Percentiles rank a stretch among this genome's conserved stretches.
Conservation (phyloP, 2,888 invertebrate genomes). For the Tetragonisca angustula region DNA sequence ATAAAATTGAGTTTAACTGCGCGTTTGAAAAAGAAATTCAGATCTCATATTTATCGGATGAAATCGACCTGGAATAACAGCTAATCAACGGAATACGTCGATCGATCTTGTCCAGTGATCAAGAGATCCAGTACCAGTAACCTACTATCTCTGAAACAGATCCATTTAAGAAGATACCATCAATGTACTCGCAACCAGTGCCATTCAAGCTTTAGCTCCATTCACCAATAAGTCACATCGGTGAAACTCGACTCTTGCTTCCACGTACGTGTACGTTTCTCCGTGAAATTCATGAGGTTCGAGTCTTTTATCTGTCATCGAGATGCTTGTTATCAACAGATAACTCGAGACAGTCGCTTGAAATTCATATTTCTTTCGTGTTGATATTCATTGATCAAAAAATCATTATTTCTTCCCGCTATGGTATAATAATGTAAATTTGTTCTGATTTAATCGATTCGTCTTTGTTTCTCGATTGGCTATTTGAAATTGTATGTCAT, state of each 20-base stretch:
- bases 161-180: conserved; percentile 11
- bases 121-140: neutral
- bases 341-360: neutral
- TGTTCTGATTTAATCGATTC: neutral
- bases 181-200: neutral
- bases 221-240: conserved; percentile 6
- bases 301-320: neutral
- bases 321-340: neutral
- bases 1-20: neutral
- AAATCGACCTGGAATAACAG: neutral
- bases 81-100: neutral
- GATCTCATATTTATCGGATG: neutral
- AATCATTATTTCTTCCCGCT: too few relatives aligned
- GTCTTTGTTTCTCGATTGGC: neutral
- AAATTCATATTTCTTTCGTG: neutral
- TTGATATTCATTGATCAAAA: neutral
- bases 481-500: too few relatives aligned
- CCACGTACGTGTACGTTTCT: neutral
- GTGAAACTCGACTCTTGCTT: neutral
- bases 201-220: neutral
- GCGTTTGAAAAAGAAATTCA: neutral
- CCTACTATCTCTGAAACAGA: neutral
- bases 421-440: neutral
- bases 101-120: neutral
- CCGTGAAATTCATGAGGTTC: neutral